Percentiles rank a stretch among this genome's conserved stretches.
Evolutionary conservation across 2,888 invertebrate genomes (phyloP).

Genomic region (Ormyrus pomaceus): DNA sequence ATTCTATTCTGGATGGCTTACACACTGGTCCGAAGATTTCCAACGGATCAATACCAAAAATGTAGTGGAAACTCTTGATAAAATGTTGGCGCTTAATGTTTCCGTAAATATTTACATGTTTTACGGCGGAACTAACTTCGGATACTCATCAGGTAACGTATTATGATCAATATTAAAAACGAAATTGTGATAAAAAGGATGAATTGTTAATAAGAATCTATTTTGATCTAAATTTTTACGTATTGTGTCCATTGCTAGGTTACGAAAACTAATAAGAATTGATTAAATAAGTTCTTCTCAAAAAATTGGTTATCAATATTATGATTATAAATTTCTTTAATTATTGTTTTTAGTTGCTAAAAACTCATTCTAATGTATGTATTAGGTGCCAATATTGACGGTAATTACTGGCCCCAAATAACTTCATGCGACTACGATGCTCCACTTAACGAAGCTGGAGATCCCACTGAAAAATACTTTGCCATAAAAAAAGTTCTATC

Average conservation of each 20-base stretch:
- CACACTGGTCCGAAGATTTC: constrained; percentile 88
- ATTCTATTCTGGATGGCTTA: constrained; percentile 95
- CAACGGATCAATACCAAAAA: constrained; percentile 76
- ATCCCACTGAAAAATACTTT: constrained; percentile 89
- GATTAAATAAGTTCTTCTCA: too few relatives aligned
- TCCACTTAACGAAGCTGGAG: constrained; percentile 92
- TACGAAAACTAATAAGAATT: too few relatives aligned
- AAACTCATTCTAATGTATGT: not conserved
- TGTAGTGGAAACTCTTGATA: constrained; percentile 73
- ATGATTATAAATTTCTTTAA: not conserved
- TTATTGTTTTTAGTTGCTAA: not conserved
- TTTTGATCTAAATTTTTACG: too few relatives aligned
- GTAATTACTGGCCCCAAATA: constrained; percentile 79
- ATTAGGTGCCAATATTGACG: constrained; percentile 74
- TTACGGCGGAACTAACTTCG: constrained; percentile 93
- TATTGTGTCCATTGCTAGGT: too few relatives aligned
- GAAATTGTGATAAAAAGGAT: too few relatives aligned
- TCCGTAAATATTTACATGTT: constrained; percentile 95
- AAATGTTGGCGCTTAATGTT: constrained; percentile 73
- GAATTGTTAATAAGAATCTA: too few relatives aligned
- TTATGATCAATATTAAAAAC: too few relatives aligned
- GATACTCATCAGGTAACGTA: constrained; percentile 77
- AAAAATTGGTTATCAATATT: not conserved
- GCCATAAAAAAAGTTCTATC: constrained; percentile 81
- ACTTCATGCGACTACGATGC: constrained; percentile 96